Conservation (phyloP, 1,140 invertebrate species). For the Matsumurasca onukii region DNA sequence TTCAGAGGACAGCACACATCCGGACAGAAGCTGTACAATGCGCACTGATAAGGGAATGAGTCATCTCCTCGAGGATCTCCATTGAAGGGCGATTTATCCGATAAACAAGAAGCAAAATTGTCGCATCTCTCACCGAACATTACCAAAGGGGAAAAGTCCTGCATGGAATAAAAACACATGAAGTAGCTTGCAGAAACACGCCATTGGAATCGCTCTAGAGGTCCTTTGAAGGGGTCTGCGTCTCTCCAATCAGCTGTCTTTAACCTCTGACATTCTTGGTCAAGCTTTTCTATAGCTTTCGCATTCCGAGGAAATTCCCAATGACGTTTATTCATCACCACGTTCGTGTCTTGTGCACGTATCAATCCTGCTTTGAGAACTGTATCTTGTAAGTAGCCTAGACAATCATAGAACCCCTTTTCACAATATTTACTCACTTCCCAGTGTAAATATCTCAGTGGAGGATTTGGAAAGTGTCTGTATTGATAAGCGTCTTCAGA, state of each 20-base stretch:
- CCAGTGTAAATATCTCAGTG: conserved; percentile 58
- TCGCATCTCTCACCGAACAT: conserved; percentile 58
- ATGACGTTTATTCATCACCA: conserved; percentile 50
- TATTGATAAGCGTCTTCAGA: conserved; percentile 45
- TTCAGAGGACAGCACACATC: conserved; percentile 60
- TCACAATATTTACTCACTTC: conserved; percentile 59
- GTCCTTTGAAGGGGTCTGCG: conserved; percentile 56
- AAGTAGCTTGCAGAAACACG: conserved; percentile 61
- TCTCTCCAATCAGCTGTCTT: conserved; percentile 49
- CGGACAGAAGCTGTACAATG: conserved; percentile 64
- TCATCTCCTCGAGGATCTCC: conserved; percentile 57
- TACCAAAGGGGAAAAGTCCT: conserved; percentile 49
- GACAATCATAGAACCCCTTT: conserved; percentile 53
- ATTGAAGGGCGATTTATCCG: conserved; percentile 47
- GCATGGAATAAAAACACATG: conserved; percentile 66
- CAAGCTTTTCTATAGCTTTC: conserved; percentile 47
- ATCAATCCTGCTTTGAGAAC: conserved; percentile 25
- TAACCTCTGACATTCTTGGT: conserved; percentile 53
- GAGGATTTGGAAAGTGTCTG: conserved; percentile 54
- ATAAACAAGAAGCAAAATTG: conserved; percentile 59
- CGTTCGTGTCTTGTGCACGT: conserved; percentile 50
- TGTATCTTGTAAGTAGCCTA: conserved; percentile 54
- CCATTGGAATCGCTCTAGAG: conserved; percentile 60
- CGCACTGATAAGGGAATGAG: conserved; percentile 56
- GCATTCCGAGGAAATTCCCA: conserved; percentile 47